Conservation (phyloP, 2,113 vertebrate species). For the Hystrix brachyura region DNA sequence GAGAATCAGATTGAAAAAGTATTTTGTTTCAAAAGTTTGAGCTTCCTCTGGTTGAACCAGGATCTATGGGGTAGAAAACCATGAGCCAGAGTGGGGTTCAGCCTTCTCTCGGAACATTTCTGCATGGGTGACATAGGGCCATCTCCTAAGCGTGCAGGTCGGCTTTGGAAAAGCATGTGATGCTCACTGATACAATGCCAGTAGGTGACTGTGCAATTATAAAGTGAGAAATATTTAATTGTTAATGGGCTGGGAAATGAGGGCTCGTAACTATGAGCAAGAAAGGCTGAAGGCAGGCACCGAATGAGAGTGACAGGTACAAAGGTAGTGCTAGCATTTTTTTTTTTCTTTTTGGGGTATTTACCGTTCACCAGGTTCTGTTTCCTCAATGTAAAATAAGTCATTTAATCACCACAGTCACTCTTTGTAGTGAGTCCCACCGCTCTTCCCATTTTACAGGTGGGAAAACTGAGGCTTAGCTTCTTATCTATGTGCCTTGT, state of each 20-base stretch:
- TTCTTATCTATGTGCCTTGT: neutral
- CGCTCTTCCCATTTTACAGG: neutral
- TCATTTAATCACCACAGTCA: neutral
- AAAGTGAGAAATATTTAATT: neutral
- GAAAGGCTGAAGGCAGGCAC: neutral
- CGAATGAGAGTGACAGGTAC: neutral
- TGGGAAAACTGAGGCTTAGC: neutral
- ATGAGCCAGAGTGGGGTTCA: neutral
- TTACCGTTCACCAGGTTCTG: neutral
- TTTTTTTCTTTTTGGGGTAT: neutral
- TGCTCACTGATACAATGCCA: neutral
- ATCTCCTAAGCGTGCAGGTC: neutral
- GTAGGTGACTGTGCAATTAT: neutral
- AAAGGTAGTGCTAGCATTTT: neutral
- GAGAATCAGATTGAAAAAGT: slow-evolving; percentile 11
- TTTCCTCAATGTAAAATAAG: neutral
- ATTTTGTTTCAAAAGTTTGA: slow-evolving; percentile 22
- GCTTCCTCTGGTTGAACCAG: slow-evolving; percentile 41
- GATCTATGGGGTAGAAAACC: neutral
- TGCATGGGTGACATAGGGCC: neutral
- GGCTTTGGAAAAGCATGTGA: neutral
- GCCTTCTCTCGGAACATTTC: neutral
- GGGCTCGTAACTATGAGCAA: neutral
- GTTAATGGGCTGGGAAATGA: neutral
- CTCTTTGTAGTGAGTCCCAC: neutral